phyloP scores from a whole-genome alignment of 1,140 invertebrate genomes.

The Galendromus occidentalis region DNA sequence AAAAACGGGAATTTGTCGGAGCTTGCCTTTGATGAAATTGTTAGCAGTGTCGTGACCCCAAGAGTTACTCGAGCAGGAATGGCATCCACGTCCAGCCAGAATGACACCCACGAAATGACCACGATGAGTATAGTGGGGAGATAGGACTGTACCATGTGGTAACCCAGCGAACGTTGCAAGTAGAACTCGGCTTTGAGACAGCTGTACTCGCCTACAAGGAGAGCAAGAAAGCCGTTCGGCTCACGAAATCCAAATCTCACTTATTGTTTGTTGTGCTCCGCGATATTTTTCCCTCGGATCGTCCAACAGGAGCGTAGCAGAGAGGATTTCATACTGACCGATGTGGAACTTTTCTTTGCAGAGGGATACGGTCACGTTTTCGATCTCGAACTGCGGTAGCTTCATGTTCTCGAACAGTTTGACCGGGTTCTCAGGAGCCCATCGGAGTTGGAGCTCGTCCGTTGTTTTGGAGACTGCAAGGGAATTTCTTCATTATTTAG shows the following conservation, averaged over 20 bases:
- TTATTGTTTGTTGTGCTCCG: background rate
- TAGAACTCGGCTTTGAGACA: slow-evolving; percentile 39
- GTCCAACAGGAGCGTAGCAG: background rate
- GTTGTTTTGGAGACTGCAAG: slow-evolving; percentile 22
- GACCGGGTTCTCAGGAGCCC: slow-evolving; percentile 49
- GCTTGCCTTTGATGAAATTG: slow-evolving; percentile 34
- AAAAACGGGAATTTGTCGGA: background rate
- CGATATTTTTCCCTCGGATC: no score
- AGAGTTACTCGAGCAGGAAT: slow-evolving; percentile 42
- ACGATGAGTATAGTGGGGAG: slow-evolving; percentile 44
- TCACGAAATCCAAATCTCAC: no score
- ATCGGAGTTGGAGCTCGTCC: slow-evolving; percentile 44
- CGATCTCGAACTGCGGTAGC: slow-evolving; percentile 47
- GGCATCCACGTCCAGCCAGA: slow-evolving; percentile 44
- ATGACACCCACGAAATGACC: slow-evolving; percentile 44
- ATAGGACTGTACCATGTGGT: slow-evolving; percentile 43
- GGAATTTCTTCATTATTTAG: background rate
- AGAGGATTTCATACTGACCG: slow-evolving; percentile 24
- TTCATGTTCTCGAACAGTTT: slow-evolving; percentile 50
- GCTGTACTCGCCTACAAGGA: slow-evolving; percentile 38
- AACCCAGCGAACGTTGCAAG: slow-evolving; percentile 37
- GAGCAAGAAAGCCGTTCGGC: slow-evolving; percentile 2
- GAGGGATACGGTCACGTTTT: slow-evolving; percentile 21
- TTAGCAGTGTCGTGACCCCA: slow-evolving; percentile 40
- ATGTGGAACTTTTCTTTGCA: slow-evolving; percentile 37